A percentile compares a stretch with the other conserved stretches of the same genome.
Evolutionary conservation across 2,113 vertebrate genomes (phyloP).

Genomic region (Catharus bicknelli): DNA sequence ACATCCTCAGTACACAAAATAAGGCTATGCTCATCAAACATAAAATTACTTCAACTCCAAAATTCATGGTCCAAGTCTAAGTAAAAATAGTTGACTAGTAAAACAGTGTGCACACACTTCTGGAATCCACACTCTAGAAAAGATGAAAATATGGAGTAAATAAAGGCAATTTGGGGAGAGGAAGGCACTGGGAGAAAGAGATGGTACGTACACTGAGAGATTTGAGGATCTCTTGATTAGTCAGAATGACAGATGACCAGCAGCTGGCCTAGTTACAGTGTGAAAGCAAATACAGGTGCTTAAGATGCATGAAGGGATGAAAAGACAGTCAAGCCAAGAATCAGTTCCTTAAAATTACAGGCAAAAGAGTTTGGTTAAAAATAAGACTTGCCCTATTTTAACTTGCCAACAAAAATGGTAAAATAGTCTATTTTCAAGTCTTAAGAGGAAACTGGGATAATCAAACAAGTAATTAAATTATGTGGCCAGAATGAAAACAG

Average conservation of each 20-base stretch:
- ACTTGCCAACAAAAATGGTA: neutral
- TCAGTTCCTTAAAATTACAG: neutral
- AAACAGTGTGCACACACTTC: neutral
- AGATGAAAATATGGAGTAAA: neutral
- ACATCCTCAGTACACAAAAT: neutral
- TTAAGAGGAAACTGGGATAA: neutral
- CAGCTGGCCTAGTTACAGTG: neutral
- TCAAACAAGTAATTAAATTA: neutral
- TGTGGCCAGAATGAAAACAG: neutral
- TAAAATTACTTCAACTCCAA: neutral
- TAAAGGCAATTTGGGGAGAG: neutral
- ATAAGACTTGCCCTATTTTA: neutral
- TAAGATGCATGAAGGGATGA: neutral
- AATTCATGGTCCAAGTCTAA: neutral
- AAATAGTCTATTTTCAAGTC: neutral
- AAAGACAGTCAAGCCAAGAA: neutral
- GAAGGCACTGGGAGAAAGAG: neutral
- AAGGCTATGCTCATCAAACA: neutral
- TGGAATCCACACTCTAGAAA: neutral
- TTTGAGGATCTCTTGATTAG: neutral
- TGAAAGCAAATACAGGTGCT: neutral
- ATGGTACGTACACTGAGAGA: neutral
- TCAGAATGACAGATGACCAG: neutral
- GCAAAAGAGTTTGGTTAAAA: neutral
- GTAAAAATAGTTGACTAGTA: neutral